These are phyloP conservation scores for Drosophila gunungcola DNA, from an alignment of 1,140 invertebrate species.

Conservation along the genomic window DNA sequence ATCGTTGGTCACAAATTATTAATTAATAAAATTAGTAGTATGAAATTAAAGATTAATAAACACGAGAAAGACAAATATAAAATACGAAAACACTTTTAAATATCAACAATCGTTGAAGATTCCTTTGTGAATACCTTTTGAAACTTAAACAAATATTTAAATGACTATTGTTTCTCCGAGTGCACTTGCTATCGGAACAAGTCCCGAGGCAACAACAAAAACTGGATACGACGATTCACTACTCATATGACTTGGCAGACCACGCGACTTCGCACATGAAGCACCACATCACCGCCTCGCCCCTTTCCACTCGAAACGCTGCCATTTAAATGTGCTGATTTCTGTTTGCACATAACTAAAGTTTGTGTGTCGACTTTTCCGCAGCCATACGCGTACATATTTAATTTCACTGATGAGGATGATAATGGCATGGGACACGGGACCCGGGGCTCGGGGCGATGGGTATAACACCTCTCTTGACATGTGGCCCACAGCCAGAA, in stretches of 20 bases:
- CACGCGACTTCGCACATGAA: slow-evolving; percentile 78
- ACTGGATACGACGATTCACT: slow-evolving; percentile 68
- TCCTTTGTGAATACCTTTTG: not conserved
- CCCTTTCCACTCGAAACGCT: slow-evolving; percentile 12
- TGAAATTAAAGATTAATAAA: not conserved
- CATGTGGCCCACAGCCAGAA: slow-evolving; percentile 26
- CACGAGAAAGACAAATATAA: too few relatives aligned
- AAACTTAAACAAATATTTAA: not conserved
- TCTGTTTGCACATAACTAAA: slow-evolving; percentile 47
- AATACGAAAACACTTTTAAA: too few relatives aligned
- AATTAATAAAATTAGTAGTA: too few relatives aligned
- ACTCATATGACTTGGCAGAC: slow-evolving; percentile 82
- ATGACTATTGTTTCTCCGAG: slow-evolving; percentile 13
- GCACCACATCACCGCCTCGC: slow-evolving; percentile 22
- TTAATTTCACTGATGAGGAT: slow-evolving; percentile 31
- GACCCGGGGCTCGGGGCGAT: not conserved
- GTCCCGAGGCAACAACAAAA: slow-evolving; percentile 47
- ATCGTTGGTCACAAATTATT: too few relatives aligned
- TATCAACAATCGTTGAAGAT: not conserved
- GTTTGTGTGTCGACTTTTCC: slow-evolving; percentile 42
- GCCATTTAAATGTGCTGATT: slow-evolving; percentile 53
- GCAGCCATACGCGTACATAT: slow-evolving; percentile 36
- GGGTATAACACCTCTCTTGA: slow-evolving; percentile 26
- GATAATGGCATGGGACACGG: slow-evolving; percentile 13
- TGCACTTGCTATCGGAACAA: slow-evolving; percentile 32